These are phyloP conservation scores for Trichonephila inaurata DNA, from an alignment of 1,140 invertebrate genomes.

Conservation along the genomic window DNA sequence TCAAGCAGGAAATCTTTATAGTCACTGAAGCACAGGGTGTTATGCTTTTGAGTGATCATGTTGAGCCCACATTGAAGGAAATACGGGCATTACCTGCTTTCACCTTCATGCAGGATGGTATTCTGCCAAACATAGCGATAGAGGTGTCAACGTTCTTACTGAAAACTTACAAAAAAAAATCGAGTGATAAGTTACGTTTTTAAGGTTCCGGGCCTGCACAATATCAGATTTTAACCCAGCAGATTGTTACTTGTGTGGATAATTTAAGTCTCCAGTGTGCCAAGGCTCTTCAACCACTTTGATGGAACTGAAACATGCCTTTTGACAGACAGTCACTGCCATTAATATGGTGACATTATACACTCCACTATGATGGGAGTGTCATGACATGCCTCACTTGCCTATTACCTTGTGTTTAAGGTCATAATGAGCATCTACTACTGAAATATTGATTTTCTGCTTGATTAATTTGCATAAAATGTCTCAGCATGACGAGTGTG, in stretches of 20 bases:
- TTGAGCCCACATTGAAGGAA: too few relatives aligned
- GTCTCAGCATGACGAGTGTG: background rate
- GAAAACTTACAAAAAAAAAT: background rate
- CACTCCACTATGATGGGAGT: background rate
- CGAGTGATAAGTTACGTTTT: background rate
- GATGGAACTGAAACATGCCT: background rate
- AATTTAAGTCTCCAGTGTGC: background rate
- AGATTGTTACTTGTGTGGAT: background rate
- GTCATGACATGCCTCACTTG: background rate
- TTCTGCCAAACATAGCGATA: background rate
- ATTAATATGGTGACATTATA: background rate
- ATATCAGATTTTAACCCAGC: background rate
- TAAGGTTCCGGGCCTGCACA: background rate
- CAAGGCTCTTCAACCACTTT: background rate
- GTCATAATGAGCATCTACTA: background rate
- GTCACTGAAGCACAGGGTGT: background rate
- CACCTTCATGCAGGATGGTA: conserved; percentile 3
- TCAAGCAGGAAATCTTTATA: background rate
- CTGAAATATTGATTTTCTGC: background rate
- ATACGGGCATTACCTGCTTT: background rate
- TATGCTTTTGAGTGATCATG: background rate
- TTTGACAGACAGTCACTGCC: background rate
- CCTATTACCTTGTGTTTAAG: background rate
- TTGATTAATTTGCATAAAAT: background rate
- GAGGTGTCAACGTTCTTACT: background rate